These are phyloP conservation scores for Myotis myotis DNA, from an alignment of 2,797 vertebrate genomes.

Conservation along the genomic window DNA sequence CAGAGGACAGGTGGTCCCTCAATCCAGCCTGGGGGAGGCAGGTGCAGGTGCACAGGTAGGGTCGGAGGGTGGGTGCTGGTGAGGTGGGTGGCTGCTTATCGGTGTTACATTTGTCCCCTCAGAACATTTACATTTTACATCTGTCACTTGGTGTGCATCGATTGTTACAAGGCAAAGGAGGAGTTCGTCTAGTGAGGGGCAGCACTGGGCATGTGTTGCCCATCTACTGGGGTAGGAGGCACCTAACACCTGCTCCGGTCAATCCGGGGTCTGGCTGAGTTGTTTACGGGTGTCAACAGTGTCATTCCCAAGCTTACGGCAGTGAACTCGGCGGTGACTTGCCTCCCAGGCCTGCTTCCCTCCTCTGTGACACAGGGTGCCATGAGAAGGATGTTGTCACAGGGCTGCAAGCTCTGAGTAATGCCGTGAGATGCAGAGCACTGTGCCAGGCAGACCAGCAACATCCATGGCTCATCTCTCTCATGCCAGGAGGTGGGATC, in stretches of 20 bases:
- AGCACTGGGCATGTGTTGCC: not conserved
- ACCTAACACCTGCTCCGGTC: not conserved
- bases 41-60: not conserved
- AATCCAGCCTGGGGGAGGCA: not conserved
- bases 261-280: fast-evolving
- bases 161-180: not conserved
- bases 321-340: not conserved
- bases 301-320: not conserved
- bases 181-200: not conserved
- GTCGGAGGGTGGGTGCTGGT: not conserved
- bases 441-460: not conserved
- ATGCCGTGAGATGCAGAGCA: fast-evolving
- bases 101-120: fast-evolving
- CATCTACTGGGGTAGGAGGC: too few species aligned
- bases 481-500: too few species aligned
- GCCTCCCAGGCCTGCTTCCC: not conserved
- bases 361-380: too few species aligned
- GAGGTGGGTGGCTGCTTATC: not conserved
- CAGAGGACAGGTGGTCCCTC: not conserved
- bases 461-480: not conserved
- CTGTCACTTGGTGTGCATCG: fast-evolving
- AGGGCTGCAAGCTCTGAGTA: too few species aligned
- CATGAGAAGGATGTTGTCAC: too few species aligned
- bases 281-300: fast-evolving
- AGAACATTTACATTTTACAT: fast-evolving